Percentiles rank a stretch among this genome's conserved stretches.
Evolutionary conservation across 2,888 invertebrate genomes (phyloP).

Genomic region (Gisinianus flammeolus): DNA sequence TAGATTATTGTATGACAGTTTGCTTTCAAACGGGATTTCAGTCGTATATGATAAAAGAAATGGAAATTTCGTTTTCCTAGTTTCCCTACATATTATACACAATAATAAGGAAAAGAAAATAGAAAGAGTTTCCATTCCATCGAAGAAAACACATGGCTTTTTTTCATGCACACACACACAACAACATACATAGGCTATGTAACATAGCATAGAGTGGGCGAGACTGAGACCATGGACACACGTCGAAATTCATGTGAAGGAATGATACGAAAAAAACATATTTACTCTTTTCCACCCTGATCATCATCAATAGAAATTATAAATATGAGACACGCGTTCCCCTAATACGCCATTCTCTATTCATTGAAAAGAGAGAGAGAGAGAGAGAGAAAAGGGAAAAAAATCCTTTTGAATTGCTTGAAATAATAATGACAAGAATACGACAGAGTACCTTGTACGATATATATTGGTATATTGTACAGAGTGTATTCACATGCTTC

Average conservation of each 20-base stretch:
- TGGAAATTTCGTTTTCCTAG: too few relatives aligned
- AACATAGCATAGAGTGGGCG: too few relatives aligned
- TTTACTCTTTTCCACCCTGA: neutral
- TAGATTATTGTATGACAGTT: too few relatives aligned
- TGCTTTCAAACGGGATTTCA: too few relatives aligned
- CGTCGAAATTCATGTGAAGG: neutral
- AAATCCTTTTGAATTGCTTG: neutral
- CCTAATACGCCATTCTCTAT: neutral
- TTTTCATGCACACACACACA: neutral
- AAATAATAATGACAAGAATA: neutral
- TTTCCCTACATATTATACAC: too few relatives aligned
- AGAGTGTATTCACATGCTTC: neutral
- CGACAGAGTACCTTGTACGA: neutral
- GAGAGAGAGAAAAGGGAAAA: neutral
- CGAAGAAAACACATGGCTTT: neutral
- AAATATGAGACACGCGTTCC: slow-evolving; percentile 19
- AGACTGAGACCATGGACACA: neutral
- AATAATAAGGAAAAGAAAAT: too few relatives aligned
- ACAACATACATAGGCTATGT: neutral
- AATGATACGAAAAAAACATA: neutral
- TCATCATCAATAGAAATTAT: slow-evolving; percentile 12
- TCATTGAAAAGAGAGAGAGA: neutral
- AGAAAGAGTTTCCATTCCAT: too few relatives aligned
- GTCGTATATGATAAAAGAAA: too few relatives aligned
- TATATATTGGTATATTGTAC: neutral